Conservation (phyloP, 2,797 vertebrate genomes). For the Buphagus erythrorhynchus region DNA sequence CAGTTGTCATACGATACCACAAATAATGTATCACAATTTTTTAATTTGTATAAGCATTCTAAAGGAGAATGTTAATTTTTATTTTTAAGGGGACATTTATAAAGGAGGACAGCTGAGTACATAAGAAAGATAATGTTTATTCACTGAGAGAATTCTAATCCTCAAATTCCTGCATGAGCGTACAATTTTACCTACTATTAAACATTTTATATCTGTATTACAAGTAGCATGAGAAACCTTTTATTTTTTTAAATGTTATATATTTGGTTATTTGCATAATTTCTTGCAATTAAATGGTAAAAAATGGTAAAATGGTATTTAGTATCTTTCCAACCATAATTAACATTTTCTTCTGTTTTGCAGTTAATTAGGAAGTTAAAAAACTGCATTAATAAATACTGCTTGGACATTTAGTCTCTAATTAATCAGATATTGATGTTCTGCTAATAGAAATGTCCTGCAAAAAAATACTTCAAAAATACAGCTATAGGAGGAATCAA, state of each 20-base stretch:
- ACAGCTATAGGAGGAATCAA: not conserved
- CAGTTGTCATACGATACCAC: not conserved
- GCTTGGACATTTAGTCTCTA: slow-evolving; percentile 41
- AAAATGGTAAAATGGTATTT: not conserved
- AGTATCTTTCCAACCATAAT: slow-evolving; percentile 52
- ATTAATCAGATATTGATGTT: slow-evolving; percentile 53
- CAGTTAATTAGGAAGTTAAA: slow-evolving; percentile 70
- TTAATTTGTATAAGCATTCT: not conserved
- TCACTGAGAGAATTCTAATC: not conserved
- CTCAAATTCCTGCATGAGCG: not conserved
- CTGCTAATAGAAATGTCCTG: not conserved
- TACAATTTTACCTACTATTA: not conserved
- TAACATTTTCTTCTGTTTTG: slow-evolving; percentile 52
- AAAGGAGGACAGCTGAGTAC: not conserved
- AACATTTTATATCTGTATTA: not conserved
- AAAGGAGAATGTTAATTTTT: not conserved
- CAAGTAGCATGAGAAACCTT: not conserved
- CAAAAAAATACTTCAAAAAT: not conserved
- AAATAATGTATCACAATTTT: not conserved
- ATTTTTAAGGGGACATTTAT: not conserved
- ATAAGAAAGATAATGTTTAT: not conserved
- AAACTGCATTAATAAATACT: slow-evolving; percentile 47
- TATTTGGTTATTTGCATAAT: slow-evolving; percentile 9
- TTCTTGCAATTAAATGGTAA: slow-evolving; percentile 1
- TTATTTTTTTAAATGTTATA: not conserved